These are phyloP conservation scores for Ceraclea dissimilis DNA, from an alignment of 2,888 invertebrate species.

Conservation along the genomic window DNA sequence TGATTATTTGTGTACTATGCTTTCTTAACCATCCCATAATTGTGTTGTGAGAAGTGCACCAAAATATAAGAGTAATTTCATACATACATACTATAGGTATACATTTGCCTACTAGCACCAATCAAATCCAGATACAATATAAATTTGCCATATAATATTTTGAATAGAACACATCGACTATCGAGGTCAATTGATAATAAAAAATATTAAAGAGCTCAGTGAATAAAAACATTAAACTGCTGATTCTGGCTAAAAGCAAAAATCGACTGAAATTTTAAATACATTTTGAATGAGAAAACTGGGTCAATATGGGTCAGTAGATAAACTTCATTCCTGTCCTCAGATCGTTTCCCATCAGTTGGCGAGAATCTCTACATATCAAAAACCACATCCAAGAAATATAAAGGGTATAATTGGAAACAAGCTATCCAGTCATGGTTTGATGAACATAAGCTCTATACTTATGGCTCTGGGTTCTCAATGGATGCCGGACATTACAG, in stretches of 20 bases:
- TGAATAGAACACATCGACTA: neutral
- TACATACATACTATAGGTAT: no score
- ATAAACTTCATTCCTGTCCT: no score
- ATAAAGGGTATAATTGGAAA: conserved; percentile 24
- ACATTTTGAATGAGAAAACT: no score
- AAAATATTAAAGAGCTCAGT: neutral
- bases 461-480: conserved; percentile 9
- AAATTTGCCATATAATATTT: neutral
- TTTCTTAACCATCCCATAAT: no score
- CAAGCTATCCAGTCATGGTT: conserved; percentile 26
- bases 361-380: conserved; percentile 28
- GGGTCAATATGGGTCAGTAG: no score
- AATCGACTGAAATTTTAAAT: no score
- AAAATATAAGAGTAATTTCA: no score
- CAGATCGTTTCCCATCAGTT: conserved; percentile 25
- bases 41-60: no score
- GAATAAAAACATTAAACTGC: neutral
- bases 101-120: no score
- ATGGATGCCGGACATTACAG: neutral
- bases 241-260: no score
- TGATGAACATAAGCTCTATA: conserved; percentile 27
- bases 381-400: conserved; percentile 17
- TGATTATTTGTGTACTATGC: no score
- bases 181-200: neutral
- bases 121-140: no score